Conservation (phyloP, 2,797 vertebrate species). For the Chiloscyllium punctatum region DNA sequence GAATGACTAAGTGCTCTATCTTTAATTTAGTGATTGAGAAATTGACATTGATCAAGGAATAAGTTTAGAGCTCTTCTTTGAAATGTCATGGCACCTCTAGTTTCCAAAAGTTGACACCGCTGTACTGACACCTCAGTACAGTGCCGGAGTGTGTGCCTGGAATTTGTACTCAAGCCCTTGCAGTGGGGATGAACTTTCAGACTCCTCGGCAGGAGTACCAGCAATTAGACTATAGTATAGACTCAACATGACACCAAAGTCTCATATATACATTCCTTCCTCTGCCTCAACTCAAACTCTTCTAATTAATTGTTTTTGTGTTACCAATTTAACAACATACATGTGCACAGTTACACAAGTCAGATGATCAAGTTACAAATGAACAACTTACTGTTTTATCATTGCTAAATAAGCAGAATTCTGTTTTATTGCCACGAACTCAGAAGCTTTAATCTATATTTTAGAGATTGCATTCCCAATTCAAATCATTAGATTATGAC, state of each 20-base stretch:
- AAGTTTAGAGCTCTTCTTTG: not conserved
- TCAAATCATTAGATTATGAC: not conserved
- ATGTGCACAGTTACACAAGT: not conserved
- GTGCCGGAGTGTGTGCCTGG: not conserved
- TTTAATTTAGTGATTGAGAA: not conserved
- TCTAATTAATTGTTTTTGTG: not conserved
- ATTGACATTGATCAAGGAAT: not conserved
- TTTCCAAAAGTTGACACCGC: not conserved
- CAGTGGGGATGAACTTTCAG: not conserved
- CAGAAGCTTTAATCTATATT: not conserved
- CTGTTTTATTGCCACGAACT: not conserved
- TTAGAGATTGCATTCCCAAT: not conserved
- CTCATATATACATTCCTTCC: not conserved
- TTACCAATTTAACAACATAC: not conserved
- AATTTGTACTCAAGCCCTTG: not conserved
- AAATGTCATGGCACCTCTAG: not conserved
- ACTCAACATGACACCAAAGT: not conserved
- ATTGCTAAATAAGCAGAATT: not conserved
- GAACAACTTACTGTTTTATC: not conserved
- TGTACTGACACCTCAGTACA: not conserved
- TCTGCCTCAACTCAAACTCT: not conserved
- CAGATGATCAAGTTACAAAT: not conserved
- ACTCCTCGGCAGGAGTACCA: not conserved
- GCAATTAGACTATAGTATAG: not conserved
- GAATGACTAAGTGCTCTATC: not conserved